Base-by-base conservation (phyloP, 1,140 invertebrate genomes). In the Drosophila orosa region DNA sequence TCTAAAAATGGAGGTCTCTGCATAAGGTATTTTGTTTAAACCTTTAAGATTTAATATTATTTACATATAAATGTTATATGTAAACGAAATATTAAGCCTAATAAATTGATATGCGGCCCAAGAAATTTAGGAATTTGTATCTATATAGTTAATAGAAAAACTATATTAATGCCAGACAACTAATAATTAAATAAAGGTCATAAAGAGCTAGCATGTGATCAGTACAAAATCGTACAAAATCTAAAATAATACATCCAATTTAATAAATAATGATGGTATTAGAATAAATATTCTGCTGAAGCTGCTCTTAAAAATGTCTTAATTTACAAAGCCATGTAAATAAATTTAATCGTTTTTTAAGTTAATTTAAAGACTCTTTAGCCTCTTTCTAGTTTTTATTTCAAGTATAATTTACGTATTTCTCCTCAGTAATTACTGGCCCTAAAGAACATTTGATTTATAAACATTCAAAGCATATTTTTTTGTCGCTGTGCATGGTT, bases 401-500 rank as follows among this genome's bases (percentile, higher is more conserved):
- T 37, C 0, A 22, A 3, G 8, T 25, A 15, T 2, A 9, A 24
- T 5, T 0, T 13, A 13, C 22, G 12, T 37, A 8, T 1, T 25
- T n/a, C 1, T 29, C 13, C 10, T 0, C 15, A 5, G 29, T 15
- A 37, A 48, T 24, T 25, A 31, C 1, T 19, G 19, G 3, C 10
- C 39, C 3, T 39, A 3, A 39, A 65, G 50, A 48, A 74, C 35
- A 0, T 39, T 48, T 22, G 7, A 24, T 12, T 54, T 54, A 31
- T 6, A 10, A 10, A n/a, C 17, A 35, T 54, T 27, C 1, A 17
- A 5, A 15, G 1, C 29, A 2, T 9, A 0, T 24, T n/a, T 59
- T 62, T 61, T 48, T 78, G 52, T 37, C 37, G 31, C 75, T 65
- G 75, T 89, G 67, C 85, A 80, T 61, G 40, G 80, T 56, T 67